A percentile compares a stretch with the other conserved stretches of the same genome.
These are phyloP conservation scores for Phylloscopus trochilus DNA, from an alignment of 2,113 vertebrate species.

Conservation along the genomic window DNA sequence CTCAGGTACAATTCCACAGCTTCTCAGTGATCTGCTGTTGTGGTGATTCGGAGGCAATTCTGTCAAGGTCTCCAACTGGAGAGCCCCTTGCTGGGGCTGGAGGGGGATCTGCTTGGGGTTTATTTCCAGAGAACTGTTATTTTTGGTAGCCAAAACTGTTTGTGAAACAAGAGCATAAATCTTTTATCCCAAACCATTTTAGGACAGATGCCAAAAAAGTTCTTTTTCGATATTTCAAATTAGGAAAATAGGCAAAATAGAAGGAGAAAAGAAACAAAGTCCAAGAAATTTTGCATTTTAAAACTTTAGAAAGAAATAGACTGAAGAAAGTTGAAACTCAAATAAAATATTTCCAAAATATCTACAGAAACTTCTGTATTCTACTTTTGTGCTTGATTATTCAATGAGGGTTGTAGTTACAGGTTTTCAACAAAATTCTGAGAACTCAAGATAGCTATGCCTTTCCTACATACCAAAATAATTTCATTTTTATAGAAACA, in stretches of 20 bases:
- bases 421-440: not conserved
- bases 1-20: not conserved
- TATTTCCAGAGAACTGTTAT: not conserved
- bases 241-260: not conserved
- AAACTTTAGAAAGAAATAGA: not conserved
- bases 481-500: not conserved
- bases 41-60: not conserved
- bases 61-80: not conserved
- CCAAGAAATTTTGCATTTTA: not conserved
- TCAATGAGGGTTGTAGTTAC: not conserved
- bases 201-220: not conserved
- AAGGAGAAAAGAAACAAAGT: not conserved
- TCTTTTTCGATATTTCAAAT: not conserved
- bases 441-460: not conserved
- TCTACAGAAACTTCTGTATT: not conserved
- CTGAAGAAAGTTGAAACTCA: not conserved
- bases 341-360: not conserved
- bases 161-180: not conserved
- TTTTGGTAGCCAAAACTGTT: not conserved
- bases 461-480: not conserved
- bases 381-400: not conserved
- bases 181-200: not conserved
- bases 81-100: not conserved
- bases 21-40: not conserved
- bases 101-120: not conserved